Conservation (phyloP, 2,113 vertebrate species). For the Myrmecophaga tridactyla region DNA sequence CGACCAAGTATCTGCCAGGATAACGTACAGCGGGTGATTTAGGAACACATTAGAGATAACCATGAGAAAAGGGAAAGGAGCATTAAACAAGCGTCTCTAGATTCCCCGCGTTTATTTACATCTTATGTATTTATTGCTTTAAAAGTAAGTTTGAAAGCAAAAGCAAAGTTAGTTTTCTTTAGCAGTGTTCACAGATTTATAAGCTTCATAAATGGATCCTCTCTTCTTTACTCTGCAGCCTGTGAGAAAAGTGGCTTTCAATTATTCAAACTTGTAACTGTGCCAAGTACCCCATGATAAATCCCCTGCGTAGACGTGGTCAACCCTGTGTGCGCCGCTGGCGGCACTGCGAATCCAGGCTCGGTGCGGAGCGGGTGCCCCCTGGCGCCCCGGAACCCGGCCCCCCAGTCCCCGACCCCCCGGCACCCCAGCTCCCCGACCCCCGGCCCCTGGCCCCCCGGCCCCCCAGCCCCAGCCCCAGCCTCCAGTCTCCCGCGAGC, state of each 20-base stretch:
- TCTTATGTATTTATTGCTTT: not conserved
- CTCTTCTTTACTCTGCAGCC: not conserved
- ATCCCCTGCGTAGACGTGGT: not conserved
- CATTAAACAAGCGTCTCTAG: not conserved
- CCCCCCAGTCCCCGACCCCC: too few relatives aligned
- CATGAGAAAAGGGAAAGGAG: not conserved
- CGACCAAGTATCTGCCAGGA: not conserved
- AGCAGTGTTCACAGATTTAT: not conserved
- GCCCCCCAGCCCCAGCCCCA: too few relatives aligned
- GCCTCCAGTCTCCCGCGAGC: too few relatives aligned
- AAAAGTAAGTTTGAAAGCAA: conserved; percentile 7
- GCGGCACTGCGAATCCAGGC: not conserved
- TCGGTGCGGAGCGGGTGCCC: too few relatives aligned
- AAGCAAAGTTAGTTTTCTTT: not conserved
- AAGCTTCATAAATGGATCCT: not conserved
- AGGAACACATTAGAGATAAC: conserved; percentile 1
- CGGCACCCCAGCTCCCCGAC: too few relatives aligned
- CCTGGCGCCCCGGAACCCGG: not conserved
- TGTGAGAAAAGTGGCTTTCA: not conserved
- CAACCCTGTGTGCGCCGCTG: fast-evolving
- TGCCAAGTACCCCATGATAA: not conserved
- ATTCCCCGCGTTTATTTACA: not conserved
- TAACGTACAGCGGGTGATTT: not conserved
- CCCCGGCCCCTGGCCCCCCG: too few relatives aligned
- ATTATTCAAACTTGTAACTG: not conserved